Evolutionary conservation across 2,113 vertebrate species (phyloP).

Genomic region (Scomber colias): DNA sequence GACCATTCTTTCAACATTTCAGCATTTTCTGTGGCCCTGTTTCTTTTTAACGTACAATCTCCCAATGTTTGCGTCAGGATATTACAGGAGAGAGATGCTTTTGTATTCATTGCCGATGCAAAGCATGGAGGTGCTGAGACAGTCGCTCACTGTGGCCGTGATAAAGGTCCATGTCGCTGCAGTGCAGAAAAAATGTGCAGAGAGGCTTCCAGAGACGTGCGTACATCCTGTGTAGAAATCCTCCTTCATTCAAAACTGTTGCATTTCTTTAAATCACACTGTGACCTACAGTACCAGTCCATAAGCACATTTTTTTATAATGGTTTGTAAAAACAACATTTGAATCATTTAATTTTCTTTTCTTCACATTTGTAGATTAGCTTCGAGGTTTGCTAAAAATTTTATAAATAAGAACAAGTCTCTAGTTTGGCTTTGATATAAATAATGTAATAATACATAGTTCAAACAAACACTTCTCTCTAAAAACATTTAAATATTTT

Average conservation of each 20-base stretch:
- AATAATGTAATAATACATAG: conserved; percentile 72
- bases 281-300: conserved; percentile 31
- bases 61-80: conserved; percentile 33
- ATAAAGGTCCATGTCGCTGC: conserved; percentile 10
- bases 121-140: conserved; percentile 34
- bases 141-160: conserved; percentile 23
- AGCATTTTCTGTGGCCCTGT: conserved; percentile 7
- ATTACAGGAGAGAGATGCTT: neutral
- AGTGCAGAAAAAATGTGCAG: conserved; percentile 12
- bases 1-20: conserved; percentile 3
- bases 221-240: conserved; percentile 3
- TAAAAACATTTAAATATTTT: conserved; percentile 76
- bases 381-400: conserved; percentile 67
- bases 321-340: conserved; percentile 76
- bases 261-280: conserved; percentile 38
- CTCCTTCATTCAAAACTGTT: conserved; percentile 31
- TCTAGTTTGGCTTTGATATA: conserved; percentile 76
- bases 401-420: conserved; percentile 68
- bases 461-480: conserved; percentile 68
- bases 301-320: conserved; percentile 39
- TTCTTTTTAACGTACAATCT: conserved; percentile 8
- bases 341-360: conserved; percentile 44
- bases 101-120: conserved; percentile 25
- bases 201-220: conserved; percentile 31
- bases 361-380: conserved; percentile 72